Evolutionary conservation across 2,113 vertebrate species (phyloP), one percentile per base, ranked within the genome.

Genomic region (Alces alces): DNA sequence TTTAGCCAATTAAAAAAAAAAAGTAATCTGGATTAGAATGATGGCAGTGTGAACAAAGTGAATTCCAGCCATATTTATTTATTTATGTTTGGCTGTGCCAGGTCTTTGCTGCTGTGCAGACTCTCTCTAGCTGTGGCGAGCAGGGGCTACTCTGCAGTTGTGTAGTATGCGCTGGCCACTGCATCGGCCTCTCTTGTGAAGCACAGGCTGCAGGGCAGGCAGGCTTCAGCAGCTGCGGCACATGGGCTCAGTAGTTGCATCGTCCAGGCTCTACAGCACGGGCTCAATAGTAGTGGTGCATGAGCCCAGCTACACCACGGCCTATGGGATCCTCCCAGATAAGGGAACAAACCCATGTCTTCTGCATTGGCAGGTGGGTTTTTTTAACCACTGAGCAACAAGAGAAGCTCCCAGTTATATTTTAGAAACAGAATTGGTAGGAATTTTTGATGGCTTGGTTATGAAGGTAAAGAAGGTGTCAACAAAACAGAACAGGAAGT

Each of bases 111-210:
- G 36, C 70, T 76, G 23, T 43, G 39, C 0, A 0, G 39, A 76
- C 70, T 27, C 39, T 25, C 57, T 25, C 36, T 43, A 17, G 70
- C 4, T 43, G 36, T 43, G 36, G 23, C 0, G 6, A 76, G 23
- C 70, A 43, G 36, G 21, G 23, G 36, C 70, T 27, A 43, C 12
- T 43, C 70, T 25, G 70, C 14, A 76, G 39, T 14, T 76, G n/a
- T 0, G 0, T n/a, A 23, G 10, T 23, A 23, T 19, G 66, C 3
- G 3, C 12, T 43, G 43, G 36, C 7, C 70, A 43, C 4, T 4
- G 36, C 11, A 3, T 25, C 21, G 23, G 12, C 66, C 66, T 73
- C 10, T 73, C 21, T 73, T 25, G 66, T 39, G 21, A 39, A 73
- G 36, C 70, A 76, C 5, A 43, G 36, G 36, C 70, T 76, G 36